These are phyloP conservation scores for Gallinago media DNA, from an alignment of 2,113 vertebrate genomes.

Conservation along the genomic window DNA sequence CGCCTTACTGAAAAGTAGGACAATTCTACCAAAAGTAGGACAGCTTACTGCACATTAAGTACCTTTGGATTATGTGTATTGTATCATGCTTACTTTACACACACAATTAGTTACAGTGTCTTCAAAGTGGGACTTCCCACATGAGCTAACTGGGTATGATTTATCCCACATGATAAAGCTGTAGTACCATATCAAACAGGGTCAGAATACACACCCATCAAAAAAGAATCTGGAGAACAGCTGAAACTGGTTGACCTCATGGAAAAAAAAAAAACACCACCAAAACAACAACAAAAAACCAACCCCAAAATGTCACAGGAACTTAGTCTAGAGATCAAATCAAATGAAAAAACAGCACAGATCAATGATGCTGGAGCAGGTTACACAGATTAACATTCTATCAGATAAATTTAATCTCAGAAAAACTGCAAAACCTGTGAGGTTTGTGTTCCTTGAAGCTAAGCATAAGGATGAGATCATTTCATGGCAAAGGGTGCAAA, in stretches of 20 bases:
- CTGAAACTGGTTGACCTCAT: not conserved
- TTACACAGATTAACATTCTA: not conserved
- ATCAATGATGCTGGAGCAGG: not conserved
- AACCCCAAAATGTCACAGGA: not conserved
- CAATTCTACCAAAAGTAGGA: conserved; percentile 19
- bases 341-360: not conserved
- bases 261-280: not conserved
- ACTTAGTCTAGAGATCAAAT: not conserved
- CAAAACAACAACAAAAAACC: no score
- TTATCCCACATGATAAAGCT: not conserved
- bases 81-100: not conserved
- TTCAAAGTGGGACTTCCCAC: not conserved
- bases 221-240: not conserved
- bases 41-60: not conserved
- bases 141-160: not conserved
- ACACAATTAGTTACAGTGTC: not conserved
- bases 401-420: not conserved
- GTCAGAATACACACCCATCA: not conserved
- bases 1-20: conserved; percentile 9
- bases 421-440: not conserved
- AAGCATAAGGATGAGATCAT: not conserved
- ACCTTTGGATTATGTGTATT: not conserved
- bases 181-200: not conserved
- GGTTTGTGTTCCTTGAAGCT: not conserved
- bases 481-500: not conserved